phyloP scores from a whole-genome alignment of 2,797 vertebrate genomes.

The Crenichthys baileyi region DNA sequence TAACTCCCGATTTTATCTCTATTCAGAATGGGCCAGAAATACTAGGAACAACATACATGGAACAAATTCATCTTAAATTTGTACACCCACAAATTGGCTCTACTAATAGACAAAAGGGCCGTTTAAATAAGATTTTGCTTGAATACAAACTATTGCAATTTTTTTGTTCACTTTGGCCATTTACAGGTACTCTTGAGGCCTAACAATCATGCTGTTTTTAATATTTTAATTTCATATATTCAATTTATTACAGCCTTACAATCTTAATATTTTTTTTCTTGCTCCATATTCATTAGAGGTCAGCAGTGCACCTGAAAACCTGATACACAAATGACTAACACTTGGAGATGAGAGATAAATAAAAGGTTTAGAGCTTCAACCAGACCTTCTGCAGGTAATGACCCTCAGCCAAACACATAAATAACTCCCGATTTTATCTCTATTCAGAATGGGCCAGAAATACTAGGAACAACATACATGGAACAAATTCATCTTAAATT shows the following conservation, averaged over 20 bases:
- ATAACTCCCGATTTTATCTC: slow-evolving; percentile 54
- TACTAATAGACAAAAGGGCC: no score
- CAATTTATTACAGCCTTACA: slow-evolving; percentile 30
- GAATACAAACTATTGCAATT: no score
- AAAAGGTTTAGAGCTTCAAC: slow-evolving; percentile 48
- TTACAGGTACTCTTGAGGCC: not conserved
- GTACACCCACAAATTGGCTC: not conserved
- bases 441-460: slow-evolving; percentile 38
- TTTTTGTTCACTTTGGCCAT: not conserved
- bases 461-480: slow-evolving; percentile 45
- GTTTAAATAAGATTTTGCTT: no score
- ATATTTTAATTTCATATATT: slow-evolving; percentile 21
- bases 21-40: slow-evolving; percentile 42
- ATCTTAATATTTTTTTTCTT: slow-evolving; percentile 52
- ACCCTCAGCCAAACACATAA: slow-evolving; percentile 59
- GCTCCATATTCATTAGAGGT: slow-evolving; percentile 43
- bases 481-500: slow-evolving; percentile 55
- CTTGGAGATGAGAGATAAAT: slow-evolving; percentile 55
- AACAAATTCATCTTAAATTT: slow-evolving; percentile 54
- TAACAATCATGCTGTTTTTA: not conserved
- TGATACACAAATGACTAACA: slow-evolving; percentile 52
- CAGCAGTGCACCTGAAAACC: slow-evolving; percentile 42
- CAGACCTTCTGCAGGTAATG: slow-evolving; percentile 37
- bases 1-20: slow-evolving; percentile 51
- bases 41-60: slow-evolving; percentile 43